A percentile compares a stretch with the other conserved stretches of the same genome.
Conservation (phyloP, 1,140 invertebrate species). For the Phthorimaea operculella region DNA sequence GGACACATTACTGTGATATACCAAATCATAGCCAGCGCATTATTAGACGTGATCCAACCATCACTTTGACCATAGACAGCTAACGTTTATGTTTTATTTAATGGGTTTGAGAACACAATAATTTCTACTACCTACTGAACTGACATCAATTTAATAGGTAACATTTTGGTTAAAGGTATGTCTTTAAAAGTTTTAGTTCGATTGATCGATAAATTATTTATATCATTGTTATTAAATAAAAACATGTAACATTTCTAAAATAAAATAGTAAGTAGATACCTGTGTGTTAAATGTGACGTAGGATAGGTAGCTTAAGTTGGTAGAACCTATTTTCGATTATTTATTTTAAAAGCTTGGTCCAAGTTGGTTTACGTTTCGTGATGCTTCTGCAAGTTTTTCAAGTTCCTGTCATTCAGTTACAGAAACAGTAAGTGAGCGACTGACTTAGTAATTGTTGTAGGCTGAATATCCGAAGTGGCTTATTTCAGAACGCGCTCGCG, state of each 20-base stretch:
- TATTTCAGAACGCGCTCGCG: slow-evolving; percentile 37
- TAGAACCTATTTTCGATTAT: no score
- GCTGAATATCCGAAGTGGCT: slow-evolving; percentile 19
- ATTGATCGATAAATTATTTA: no score
- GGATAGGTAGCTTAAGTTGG: no score
- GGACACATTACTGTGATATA: slow-evolving; percentile 34
- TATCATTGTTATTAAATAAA: no score
- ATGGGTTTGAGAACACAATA: slow-evolving; percentile 27
- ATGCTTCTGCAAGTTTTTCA: background rate
- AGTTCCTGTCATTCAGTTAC: background rate
- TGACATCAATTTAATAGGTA: slow-evolving; percentile 10
- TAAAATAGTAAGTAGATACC: no score
- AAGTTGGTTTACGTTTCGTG: no score
- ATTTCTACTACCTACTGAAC: slow-evolving; percentile 19
- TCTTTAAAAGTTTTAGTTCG: no score
- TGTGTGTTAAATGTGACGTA: no score
- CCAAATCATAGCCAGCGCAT: slow-evolving; percentile 27
- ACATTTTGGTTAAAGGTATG: slow-evolving; percentile 6
- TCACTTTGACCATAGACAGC: slow-evolving; percentile 29
- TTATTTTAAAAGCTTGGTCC: no score
- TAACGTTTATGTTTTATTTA: slow-evolving; percentile 34
- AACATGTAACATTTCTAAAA: no score
- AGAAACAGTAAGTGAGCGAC: background rate
- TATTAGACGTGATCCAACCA: slow-evolving; percentile 37
- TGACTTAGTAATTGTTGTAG: slow-evolving; percentile 9